phyloP scores from a whole-genome alignment of 1,140 invertebrate genomes.

The Drosophila varians region DNA sequence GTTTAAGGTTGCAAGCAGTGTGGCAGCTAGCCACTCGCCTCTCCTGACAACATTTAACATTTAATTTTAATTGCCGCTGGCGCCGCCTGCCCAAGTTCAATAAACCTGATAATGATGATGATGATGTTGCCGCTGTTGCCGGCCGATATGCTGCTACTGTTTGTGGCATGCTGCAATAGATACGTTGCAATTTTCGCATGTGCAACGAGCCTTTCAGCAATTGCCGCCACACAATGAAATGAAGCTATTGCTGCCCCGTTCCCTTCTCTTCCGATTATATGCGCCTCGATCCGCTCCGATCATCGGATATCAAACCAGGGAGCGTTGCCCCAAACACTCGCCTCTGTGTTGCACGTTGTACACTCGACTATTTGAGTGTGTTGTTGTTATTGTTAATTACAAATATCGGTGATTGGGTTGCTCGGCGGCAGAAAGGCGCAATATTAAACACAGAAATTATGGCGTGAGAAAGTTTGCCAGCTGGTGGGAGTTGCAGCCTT shows the following conservation, averaged over 20 bases:
- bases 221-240: slow-evolving; percentile 54
- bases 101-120: slow-evolving; percentile 37
- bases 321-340: slow-evolving; percentile 66
- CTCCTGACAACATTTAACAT: slow-evolving; percentile 49
- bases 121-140: no score
- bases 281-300: slow-evolving; percentile 25
- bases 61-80: slow-evolving; percentile 76
- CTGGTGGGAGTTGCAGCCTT: slow-evolving; percentile 23
- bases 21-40: slow-evolving; percentile 3
- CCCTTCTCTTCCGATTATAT: slow-evolving; percentile 19
- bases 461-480: slow-evolving; percentile 68
- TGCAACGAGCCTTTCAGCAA: slow-evolving; percentile 50
- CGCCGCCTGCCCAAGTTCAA: slow-evolving; percentile 63
- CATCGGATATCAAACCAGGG: slow-evolving; percentile 45
- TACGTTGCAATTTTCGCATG: slow-evolving; percentile 46
- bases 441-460: slow-evolving; percentile 48
- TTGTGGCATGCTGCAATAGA: slow-evolving; percentile 63
- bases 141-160: slow-evolving; percentile 17
- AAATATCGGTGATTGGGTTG: slow-evolving; percentile 79
- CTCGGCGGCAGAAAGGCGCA: no score
- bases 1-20: slow-evolving; percentile 47
- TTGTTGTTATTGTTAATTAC: slow-evolving; percentile 64
- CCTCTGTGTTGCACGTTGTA: slow-evolving; percentile 15
- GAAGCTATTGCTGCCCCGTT: slow-evolving; percentile 45
- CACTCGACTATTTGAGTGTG: neutral